These are phyloP conservation scores for Rhamnusium bicolor DNA, from an alignment of 2,888 invertebrate genomes.

Conservation along the genomic window DNA sequence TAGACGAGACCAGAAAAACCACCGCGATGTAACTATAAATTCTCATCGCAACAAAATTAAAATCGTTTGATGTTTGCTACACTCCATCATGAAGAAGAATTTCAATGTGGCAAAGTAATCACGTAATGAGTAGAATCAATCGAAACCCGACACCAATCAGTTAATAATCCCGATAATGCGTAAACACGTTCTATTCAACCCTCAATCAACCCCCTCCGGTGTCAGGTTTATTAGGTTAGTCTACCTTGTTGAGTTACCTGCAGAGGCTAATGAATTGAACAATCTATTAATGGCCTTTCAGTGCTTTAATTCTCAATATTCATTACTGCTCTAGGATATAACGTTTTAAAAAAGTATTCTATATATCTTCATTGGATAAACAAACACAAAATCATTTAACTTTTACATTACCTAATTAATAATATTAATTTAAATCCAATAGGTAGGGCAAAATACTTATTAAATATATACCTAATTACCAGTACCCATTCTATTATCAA, in stretches of 20 bases:
- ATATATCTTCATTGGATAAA: neutral
- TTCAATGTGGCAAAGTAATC: constrained; percentile 58
- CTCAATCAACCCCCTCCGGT: constrained; percentile 43
- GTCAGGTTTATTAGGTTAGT: constrained; percentile 62
- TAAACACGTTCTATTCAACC: constrained; percentile 58
- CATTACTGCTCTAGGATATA: neutral
- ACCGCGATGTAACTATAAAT: neutral
- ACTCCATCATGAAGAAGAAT: constrained; percentile 34
- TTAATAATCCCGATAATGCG: constrained; percentile 67
- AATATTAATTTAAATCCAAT: too few species aligned
- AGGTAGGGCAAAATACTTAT: too few species aligned
- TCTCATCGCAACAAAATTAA: constrained; percentile 30
- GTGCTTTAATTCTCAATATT: constrained; percentile 9
- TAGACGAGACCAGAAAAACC: constrained; percentile 25
- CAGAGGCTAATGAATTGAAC: constrained; percentile 63
- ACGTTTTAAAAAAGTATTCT: neutral
- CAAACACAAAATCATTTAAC: neutral
- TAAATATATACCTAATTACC: too few species aligned
- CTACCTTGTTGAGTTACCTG: constrained; percentile 60
- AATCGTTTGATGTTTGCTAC: constrained; percentile 30
- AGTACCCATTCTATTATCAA: too few species aligned
- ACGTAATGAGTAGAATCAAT: constrained; percentile 65
- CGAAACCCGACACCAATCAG: constrained; percentile 68
- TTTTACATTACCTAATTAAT: too few species aligned
- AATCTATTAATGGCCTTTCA: constrained; percentile 61